Conservation (phyloP, 2,888 invertebrate species). For the Phragmatobia fuliginosa region DNA sequence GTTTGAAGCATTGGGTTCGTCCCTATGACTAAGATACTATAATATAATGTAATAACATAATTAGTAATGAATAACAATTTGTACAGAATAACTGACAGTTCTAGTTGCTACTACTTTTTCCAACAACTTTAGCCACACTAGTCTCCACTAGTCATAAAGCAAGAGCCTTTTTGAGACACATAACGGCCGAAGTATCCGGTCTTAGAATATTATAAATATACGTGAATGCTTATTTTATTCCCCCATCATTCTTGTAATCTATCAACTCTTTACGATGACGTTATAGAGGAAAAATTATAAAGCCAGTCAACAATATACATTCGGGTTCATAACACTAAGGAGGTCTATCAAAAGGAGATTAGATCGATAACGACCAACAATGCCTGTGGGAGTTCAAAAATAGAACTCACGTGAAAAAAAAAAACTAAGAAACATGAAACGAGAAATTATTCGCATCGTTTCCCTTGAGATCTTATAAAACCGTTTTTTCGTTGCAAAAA, state of each 20-base stretch:
- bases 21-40: no score
- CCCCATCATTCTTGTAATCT: constrained; percentile 54
- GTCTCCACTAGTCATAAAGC: background rate
- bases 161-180: background rate
- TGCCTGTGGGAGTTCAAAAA: constrained; percentile 79
- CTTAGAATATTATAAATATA: background rate
- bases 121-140: background rate
- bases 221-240: background rate
- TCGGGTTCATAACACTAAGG: constrained; percentile 74
- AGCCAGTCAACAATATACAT: constrained; percentile 75
- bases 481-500: constrained; percentile 83
- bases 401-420: constrained; percentile 61
- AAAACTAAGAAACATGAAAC: constrained; percentile 83
- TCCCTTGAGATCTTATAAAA: constrained; percentile 83
- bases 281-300: constrained; percentile 59
- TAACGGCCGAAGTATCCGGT: background rate
- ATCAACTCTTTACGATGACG: constrained; percentile 75
- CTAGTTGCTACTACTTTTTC: background rate
- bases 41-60: no score
- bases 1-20: no score
- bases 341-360: constrained; percentile 86
- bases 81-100: background rate
- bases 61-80: no score
- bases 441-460: constrained; percentile 86
- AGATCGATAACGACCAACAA: constrained; percentile 81